phyloP scores from a whole-genome alignment of 2,797 vertebrate species.

The Pogoniulus pusillus region DNA sequence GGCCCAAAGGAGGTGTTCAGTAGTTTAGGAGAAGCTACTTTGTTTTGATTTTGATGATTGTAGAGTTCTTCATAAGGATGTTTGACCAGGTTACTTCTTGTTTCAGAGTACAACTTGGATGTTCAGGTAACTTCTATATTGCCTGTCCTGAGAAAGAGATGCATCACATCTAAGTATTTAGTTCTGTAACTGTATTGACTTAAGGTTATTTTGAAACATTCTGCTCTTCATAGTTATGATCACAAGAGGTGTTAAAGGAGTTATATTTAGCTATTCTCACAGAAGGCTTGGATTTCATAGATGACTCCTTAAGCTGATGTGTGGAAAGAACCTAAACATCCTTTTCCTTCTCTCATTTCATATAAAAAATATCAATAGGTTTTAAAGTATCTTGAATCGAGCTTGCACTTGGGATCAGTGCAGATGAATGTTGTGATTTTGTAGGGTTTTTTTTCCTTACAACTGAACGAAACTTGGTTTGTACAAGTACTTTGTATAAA shows the following conservation, averaged over 20 bases:
- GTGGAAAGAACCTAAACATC: background rate
- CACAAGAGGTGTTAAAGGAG: background rate
- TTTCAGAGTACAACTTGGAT: background rate
- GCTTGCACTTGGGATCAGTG: background rate
- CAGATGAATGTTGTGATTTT: background rate
- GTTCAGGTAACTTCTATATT: background rate
- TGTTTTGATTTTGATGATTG: background rate
- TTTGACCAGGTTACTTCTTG: background rate
- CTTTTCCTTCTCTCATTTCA: background rate
- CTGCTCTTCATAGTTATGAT: slow-evolving; percentile 11
- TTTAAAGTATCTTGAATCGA: background rate
- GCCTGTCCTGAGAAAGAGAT: background rate
- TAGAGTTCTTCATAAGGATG: background rate
- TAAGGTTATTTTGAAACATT: background rate
- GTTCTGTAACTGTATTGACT: slow-evolving; percentile 4
- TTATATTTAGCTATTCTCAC: background rate
- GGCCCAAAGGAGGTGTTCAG: background rate
- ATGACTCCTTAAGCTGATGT: background rate
- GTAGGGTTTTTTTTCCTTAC: background rate
- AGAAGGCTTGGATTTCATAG: background rate
- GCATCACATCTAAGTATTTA: background rate
- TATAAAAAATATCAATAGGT: background rate
- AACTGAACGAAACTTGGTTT: background rate
- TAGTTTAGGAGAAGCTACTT: background rate
- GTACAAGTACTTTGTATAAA: background rate